These are phyloP conservation scores for Neelides folsomi DNA, from an alignment of 2,888 invertebrate species.

Conservation along the genomic window DNA sequence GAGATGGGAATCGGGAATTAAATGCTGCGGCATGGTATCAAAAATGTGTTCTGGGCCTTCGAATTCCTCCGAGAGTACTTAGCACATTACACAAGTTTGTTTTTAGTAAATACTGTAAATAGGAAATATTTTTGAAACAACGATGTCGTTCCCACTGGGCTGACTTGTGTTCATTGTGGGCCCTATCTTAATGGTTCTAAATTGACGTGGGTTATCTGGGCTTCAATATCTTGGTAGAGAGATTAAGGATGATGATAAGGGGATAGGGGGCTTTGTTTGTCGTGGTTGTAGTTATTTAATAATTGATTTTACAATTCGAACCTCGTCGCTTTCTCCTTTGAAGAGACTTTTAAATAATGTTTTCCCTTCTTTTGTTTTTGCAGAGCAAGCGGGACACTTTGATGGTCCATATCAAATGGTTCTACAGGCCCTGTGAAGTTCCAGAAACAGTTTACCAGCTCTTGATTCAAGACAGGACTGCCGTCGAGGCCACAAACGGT, in stretches of 20 bases:
- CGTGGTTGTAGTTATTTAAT: no score
- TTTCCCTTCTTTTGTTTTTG: conserved; percentile 29
- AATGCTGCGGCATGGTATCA: no score
- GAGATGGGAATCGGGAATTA: no score
- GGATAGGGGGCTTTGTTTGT: neutral
- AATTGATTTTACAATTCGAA: conserved; percentile 1
- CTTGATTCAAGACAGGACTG: conserved; percentile 34
- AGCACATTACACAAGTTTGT: no score
- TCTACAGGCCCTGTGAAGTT: conserved; percentile 44
- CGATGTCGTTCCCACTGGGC: no score
- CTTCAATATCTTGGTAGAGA: neutral
- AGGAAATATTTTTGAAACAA: no score
- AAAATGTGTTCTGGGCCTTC: no score
- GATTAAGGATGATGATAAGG: neutral
- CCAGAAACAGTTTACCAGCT: conserved; percentile 44
- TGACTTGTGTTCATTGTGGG: no score
- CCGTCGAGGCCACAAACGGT: conserved; percentile 25
- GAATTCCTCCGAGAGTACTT: no score
- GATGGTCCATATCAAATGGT: conserved; percentile 44
- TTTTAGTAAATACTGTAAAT: no score
- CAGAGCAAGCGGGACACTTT: conserved; percentile 44
- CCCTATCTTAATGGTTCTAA: no score
- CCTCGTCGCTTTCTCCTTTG: neutral
- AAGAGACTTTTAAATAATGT: conserved; percentile 1
- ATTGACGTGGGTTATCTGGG: neutral